phyloP scores from a whole-genome alignment of 2,797 vertebrate species.

The Sibirionetta formosa region DNA sequence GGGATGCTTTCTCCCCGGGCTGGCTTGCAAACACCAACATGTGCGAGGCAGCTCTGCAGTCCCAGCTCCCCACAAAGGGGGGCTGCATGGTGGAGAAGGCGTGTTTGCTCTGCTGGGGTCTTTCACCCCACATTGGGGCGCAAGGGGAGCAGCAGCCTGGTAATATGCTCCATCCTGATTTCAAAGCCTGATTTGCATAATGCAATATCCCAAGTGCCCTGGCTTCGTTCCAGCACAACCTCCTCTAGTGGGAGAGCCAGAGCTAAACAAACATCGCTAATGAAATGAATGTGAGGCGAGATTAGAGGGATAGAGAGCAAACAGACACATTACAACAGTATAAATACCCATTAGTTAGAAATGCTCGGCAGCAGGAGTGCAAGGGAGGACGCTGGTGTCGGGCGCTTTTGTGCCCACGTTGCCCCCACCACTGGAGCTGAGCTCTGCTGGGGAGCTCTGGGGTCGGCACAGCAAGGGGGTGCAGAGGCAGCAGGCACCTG shows the following conservation, averaged over 20 bases:
- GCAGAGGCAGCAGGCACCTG: accelerated
- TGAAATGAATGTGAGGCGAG: constrained; percentile 60
- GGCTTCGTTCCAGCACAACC: constrained; percentile 68
- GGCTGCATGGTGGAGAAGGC: accelerated
- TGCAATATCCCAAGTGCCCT: constrained; percentile 84
- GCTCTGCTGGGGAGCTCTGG: background rate
- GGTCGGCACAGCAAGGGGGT: background rate
- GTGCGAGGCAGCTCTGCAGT: background rate
- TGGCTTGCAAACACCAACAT: accelerated
- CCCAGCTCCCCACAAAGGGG: accelerated
- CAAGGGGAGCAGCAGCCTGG: background rate
- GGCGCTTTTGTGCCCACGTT: background rate
- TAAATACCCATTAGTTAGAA: constrained; percentile 65
- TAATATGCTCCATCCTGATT: background rate
- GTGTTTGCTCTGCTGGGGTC: background rate
- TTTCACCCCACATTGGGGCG: background rate
- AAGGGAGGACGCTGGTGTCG: accelerated
- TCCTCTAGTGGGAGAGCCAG: constrained; percentile 64
- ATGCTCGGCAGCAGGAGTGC: background rate
- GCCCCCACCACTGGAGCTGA: accelerated
- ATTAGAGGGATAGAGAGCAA: constrained; percentile 66
- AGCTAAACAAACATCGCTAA: constrained; percentile 73
- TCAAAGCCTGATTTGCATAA: constrained; percentile 82
- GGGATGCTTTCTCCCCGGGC: background rate
- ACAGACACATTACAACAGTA: constrained; percentile 56